Evolutionary conservation across 2,888 invertebrate genomes (phyloP), one percentile per base, ranked within the genome.

Genomic region (Cheilosia impressa): DNA sequence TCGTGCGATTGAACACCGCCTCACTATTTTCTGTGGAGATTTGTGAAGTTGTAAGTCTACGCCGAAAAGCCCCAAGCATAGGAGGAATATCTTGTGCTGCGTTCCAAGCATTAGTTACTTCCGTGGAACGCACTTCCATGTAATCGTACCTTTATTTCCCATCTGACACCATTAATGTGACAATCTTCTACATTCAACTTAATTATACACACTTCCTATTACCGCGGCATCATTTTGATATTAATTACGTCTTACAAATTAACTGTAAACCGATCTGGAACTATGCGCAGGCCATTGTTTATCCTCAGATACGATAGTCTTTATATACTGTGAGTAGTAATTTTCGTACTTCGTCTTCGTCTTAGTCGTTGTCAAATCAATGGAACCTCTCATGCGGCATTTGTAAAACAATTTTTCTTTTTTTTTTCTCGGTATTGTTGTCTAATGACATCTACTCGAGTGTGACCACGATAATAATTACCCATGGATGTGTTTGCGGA

Each of bases 401-500:
- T 77, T 76, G 53, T 31, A 47, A 68, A 75, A 68, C 38, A 55
- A 19, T 60, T 53, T 60, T 58, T 65, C 27, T 27, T 41, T 60
- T 31, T n/a, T 38, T 22, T 43, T 77, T 76, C 71, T 53, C 57
- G 45, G 76, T 81, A 77, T 65, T 65, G 58, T 45, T 69, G 77
- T 77, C 38, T 77, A 77, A 65, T 71, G 57, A 71, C 63, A 65
- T 65, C 58, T 24, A 77, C 58, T 77, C 19, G 57, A 76, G 76
- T 71, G 52, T 65, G 69, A 71, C 81, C 63, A 76, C 69, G 53
- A 45, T 63, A 81, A 76, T 65, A 81, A 76, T 58, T 38, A 55
- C 45, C 19, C 19, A 50, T 4, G 62, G 62, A 62, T 47, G 45
- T 55, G 41, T 52, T 19, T 31, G 10, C 7, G 2, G 31, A 17